These are phyloP conservation scores for Ectobius pallidus DNA, from an alignment of 2,888 invertebrate genomes.

Conservation along the genomic window DNA sequence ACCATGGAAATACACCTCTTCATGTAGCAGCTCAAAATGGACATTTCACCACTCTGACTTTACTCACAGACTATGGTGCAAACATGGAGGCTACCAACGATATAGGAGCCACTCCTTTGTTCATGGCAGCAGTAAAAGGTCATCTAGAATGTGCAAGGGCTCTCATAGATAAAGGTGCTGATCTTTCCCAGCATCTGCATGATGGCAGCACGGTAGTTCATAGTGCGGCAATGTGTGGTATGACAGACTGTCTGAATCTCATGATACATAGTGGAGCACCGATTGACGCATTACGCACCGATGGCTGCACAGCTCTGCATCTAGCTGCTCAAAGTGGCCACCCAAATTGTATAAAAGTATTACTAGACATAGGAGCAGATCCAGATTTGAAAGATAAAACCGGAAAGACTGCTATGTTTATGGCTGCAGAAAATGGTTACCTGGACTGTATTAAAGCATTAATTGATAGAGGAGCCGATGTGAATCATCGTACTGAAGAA, in stretches of 20 bases:
- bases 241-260: background rate
- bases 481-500: background rate
- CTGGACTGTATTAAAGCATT: background rate
- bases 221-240: background rate
- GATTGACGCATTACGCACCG: background rate
- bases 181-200: background rate
- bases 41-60: background rate
- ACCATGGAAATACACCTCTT: background rate
- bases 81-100: background rate
- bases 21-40: conserved; percentile 1
- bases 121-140: background rate
- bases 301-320: conserved; percentile 5
- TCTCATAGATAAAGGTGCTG: conserved; percentile 2
- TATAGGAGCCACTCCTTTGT: background rate
- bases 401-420: background rate
- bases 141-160: background rate
- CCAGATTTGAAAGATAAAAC: background rate
- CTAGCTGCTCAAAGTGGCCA: background rate
- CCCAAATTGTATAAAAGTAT: background rate
- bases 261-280: background rate
- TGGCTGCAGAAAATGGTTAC: background rate
- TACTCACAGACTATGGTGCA: background rate
- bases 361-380: background rate
- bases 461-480: background rate
- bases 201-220: background rate